Percentiles rank a stretch among this genome's conserved stretches.
These are phyloP conservation scores for Drosophila pseudoananassae DNA, from an alignment of 1,140 invertebrate species.

Conservation along the genomic window DNA sequence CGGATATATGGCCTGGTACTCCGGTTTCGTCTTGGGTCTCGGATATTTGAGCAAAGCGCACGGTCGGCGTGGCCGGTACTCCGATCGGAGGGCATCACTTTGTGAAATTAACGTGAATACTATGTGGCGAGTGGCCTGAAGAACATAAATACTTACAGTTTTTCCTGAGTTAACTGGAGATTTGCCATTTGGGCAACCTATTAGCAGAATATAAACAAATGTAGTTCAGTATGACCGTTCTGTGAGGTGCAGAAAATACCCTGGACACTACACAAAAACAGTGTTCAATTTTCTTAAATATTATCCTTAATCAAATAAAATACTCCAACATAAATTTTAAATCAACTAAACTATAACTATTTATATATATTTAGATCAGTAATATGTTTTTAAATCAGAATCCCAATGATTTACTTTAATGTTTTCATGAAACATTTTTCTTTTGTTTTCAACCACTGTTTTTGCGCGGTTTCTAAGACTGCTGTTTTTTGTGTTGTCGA, in stretches of 20 bases:
- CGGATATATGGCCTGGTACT: constrained; percentile 67
- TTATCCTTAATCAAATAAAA: too few relatives aligned
- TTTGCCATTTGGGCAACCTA: constrained; percentile 55
- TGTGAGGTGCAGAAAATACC: not conserved
- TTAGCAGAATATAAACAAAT: constrained; percentile 74
- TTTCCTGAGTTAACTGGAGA: constrained; percentile 69
- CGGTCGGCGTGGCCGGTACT: constrained; percentile 66
- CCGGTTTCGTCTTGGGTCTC: constrained; percentile 70
- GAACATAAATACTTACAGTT: constrained; percentile 57
- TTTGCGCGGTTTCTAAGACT: not conserved
- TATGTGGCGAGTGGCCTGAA: not conserved
- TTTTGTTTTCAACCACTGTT: not conserved
- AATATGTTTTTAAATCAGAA: too few relatives aligned
- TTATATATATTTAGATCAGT: too few relatives aligned
- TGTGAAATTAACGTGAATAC: not conserved
- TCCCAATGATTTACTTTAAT: not conserved
- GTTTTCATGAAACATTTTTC: too few relatives aligned
- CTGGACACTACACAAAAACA: too few relatives aligned
- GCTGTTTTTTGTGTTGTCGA: not conserved
- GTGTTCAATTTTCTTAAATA: too few relatives aligned
- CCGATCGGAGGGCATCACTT: constrained; percentile 68
- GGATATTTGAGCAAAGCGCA: constrained; percentile 69
- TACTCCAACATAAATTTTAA: too few relatives aligned
- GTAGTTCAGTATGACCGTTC: constrained; percentile 17
- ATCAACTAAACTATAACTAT: too few relatives aligned